Conservation (phyloP, 2,797 vertebrate genomes). For the Mallotus villosus region DNA sequence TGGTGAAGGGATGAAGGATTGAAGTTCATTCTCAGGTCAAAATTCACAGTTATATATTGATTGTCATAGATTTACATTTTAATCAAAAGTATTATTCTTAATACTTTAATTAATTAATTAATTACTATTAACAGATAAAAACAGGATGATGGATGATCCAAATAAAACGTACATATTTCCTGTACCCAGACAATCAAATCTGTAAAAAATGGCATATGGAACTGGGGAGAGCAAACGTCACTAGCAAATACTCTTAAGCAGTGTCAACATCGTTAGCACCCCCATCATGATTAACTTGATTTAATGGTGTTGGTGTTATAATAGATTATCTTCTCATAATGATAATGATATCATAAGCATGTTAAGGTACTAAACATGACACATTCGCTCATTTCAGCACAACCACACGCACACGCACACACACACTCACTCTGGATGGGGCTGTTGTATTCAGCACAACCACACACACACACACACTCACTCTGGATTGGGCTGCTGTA, state of each 20-base stretch:
- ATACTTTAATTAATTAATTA: too few relatives aligned
- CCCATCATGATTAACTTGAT: neutral
- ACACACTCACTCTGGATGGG: constrained; percentile 84
- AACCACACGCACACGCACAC: constrained; percentile 17
- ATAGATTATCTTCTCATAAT: neutral
- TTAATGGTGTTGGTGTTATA: neutral
- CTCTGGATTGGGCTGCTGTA: too few relatives aligned
- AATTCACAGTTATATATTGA: too few relatives aligned
- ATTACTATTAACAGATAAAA: neutral
- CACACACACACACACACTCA: too few relatives aligned
- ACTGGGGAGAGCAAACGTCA: neutral
- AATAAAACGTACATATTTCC: too few relatives aligned
- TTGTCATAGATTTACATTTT: too few relatives aligned
- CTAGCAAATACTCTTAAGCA: neutral
- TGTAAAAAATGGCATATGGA: neutral
- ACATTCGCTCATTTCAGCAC: neutral
- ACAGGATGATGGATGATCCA: too few relatives aligned
- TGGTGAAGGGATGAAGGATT: neutral
- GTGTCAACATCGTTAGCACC: neutral
- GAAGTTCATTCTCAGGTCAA: neutral
- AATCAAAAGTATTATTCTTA: too few relatives aligned
- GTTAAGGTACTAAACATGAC: neutral
- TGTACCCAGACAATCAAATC: neutral
- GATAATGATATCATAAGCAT: neutral
- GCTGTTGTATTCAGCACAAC: constrained; percentile 93